phyloP scores from a whole-genome alignment of 2,888 invertebrate species.

The Electrophaes corylata region DNA sequence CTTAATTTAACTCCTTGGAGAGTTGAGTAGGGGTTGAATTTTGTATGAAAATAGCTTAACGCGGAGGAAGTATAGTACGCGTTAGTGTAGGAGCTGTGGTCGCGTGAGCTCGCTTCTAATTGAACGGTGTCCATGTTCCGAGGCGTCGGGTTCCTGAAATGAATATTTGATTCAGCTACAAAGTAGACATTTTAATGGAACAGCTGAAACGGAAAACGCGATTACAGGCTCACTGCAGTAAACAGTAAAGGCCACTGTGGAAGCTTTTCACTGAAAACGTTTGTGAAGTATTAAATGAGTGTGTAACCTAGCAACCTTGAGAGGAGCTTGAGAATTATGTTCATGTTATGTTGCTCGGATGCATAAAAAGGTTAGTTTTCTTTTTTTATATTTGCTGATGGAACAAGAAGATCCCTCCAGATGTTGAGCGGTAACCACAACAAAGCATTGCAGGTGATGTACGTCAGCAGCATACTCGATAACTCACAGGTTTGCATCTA shows the following conservation, averaged over 20 bases:
- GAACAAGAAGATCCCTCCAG: no score
- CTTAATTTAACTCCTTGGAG: no score
- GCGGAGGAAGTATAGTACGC: no score
- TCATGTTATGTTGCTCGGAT: no score
- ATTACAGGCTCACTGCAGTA: conserved; percentile 6
- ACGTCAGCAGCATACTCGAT: no score
- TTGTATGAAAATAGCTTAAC: no score
- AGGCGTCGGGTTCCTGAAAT: not conserved
- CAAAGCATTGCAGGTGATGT: no score
- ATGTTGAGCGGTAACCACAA: no score
- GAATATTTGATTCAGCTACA: conserved; percentile 4
- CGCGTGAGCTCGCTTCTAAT: not conserved
- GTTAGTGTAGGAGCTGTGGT: not conserved
- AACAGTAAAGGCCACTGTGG: not conserved
- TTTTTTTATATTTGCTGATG: no score
- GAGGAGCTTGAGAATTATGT: not conserved
- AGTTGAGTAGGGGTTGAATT: no score
- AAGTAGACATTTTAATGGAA: conserved; percentile 1
- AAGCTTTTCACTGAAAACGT: conserved; percentile 1
- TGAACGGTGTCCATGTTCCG: not conserved
- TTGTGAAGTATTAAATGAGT: not conserved
- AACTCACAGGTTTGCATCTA: no score
- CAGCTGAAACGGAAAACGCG: conserved; percentile 10
- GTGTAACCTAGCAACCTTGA: not conserved
- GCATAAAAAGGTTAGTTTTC: no score